phyloP scores from a whole-genome alignment of 2,888 invertebrate genomes.

The Dermolepida albohirtum region DNA sequence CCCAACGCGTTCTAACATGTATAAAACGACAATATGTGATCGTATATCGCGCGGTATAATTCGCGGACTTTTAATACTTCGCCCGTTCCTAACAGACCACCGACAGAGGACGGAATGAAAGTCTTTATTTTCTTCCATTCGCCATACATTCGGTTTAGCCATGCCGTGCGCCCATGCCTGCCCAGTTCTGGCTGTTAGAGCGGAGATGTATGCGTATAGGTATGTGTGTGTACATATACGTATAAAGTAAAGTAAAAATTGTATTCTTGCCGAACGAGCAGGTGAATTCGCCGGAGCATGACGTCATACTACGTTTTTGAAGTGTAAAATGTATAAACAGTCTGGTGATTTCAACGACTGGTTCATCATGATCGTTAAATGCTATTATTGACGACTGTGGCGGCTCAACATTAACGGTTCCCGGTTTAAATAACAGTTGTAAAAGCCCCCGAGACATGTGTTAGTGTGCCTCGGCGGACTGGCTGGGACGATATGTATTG shows the following conservation, averaged over 20 bases:
- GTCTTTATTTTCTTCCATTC: conserved; percentile 46
- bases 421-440: conserved; percentile 45
- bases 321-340: conserved; percentile 43
- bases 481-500: background rate
- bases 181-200: background rate
- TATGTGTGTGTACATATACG: no score
- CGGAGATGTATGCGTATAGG: no score
- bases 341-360: conserved; percentile 17
- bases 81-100: conserved; percentile 10
- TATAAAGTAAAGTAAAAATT: background rate
- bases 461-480: conserved; percentile 38
- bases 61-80: background rate
- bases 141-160: conserved; percentile 20
- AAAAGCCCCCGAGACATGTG: conserved; percentile 46
- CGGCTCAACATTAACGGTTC: conserved; percentile 43
- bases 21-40: no score
- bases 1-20: no score
- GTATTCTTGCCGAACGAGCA: conserved; percentile 33
- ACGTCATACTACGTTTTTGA: conserved; percentile 46
- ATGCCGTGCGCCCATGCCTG: background rate
- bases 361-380: conserved; percentile 15
- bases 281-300: conserved; percentile 48
- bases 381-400: conserved; percentile 13
- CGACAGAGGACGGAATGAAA: conserved; percentile 47
- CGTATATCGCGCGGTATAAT: background rate